These are phyloP conservation scores for Trichacis sp. DNA, from an alignment of 2,888 invertebrate species.

Conservation along the genomic window DNA sequence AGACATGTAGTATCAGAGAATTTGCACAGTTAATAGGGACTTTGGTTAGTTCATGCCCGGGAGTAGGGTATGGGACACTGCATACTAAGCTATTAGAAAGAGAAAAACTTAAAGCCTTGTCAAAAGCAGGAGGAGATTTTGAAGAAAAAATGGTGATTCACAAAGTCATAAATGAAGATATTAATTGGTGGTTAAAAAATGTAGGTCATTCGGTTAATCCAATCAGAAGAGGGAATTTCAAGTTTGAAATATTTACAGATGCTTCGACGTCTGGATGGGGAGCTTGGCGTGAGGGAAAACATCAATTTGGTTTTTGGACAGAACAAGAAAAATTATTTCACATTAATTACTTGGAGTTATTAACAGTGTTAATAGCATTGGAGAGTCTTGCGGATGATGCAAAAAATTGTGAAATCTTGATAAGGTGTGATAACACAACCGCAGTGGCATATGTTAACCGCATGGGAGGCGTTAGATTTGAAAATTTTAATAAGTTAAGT, in stretches of 20 bases:
- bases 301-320: constrained; percentile 29
- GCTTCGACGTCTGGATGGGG: constrained; percentile 34
- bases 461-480: constrained; percentile 39
- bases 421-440: constrained; percentile 39
- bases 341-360: constrained; percentile 13
- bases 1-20: too few relatives aligned
- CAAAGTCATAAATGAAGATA: background rate
- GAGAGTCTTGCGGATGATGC: constrained; percentile 19
- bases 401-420: constrained; percentile 25
- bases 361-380: constrained; percentile 22
- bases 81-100: constrained; percentile 23
- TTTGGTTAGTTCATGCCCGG: too few relatives aligned
- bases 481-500: constrained; percentile 31
- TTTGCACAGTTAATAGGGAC: constrained; percentile 21
- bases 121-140: constrained; percentile 13
- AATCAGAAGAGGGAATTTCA: constrained; percentile 2
- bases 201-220: constrained; percentile 3
- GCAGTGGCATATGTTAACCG: constrained; percentile 14
- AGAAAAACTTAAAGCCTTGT: constrained; percentile 18
- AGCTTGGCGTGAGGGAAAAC: constrained; percentile 13
- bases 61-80: constrained; percentile 14
- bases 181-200: constrained; percentile 17
- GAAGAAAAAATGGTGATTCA: constrained; percentile 14
- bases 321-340: background rate
- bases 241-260: constrained; percentile 31